These are phyloP conservation scores for Alosa alosa DNA, from an alignment of 2,113 vertebrate genomes.

Conservation along the genomic window DNA sequence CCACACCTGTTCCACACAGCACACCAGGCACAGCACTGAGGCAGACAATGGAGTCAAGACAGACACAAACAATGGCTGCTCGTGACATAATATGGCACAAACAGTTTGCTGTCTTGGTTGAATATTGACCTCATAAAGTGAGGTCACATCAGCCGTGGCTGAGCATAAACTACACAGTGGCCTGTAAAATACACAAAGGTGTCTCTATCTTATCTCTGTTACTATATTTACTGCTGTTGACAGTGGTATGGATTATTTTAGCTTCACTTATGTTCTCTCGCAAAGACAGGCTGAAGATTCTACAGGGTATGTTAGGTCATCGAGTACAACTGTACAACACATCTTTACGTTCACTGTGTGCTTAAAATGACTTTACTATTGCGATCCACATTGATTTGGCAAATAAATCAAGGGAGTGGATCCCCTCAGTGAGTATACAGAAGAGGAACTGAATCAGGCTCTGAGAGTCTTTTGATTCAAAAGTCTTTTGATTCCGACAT, in stretches of 20 bases:
- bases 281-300: not conserved
- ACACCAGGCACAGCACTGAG: conserved; percentile 43
- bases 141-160: not conserved
- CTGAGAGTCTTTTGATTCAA: not conserved
- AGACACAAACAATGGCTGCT: conserved; percentile 6
- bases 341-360: not conserved
- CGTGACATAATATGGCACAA: conserved; percentile 22
- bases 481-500: not conserved
- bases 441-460: not conserved
- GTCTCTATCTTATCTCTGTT: not conserved
- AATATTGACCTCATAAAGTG: conserved; percentile 12
- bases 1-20: conserved; percentile 44
- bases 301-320: not conserved
- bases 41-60: conserved; percentile 20
- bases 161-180: not conserved
- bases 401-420: not conserved
- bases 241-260: not conserved
- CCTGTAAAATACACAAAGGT: not conserved
- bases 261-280: not conserved
- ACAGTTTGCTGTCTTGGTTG: not conserved
- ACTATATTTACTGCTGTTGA: not conserved
- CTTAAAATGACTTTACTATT: not conserved
- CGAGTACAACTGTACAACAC: not conserved
- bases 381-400: not conserved
- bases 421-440: not conserved